Base-by-base conservation (phyloP, 2,888 invertebrate genomes). In the Melieria crassipennis region DNA sequence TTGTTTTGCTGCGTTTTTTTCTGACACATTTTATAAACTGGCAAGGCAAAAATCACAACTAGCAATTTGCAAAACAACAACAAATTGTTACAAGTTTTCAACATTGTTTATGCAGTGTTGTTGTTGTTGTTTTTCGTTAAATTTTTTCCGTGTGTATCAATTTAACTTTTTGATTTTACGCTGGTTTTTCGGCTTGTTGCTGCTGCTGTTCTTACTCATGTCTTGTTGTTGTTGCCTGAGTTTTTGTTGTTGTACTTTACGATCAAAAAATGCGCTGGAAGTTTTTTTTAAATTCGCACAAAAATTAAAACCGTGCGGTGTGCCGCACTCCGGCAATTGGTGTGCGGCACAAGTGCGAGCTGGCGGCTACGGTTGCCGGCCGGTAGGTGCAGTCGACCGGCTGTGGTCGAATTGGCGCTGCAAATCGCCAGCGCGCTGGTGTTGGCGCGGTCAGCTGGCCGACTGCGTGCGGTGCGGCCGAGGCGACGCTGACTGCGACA, bases 221-320 rank as follows among this genome's bases (percentile, higher is more conserved):
- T 65, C 56, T 45, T 45, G 1, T 50, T 50, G 47, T 13, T 50
- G 43, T 43, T 48, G 6, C 50, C 11, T 11, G 43, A 16, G 11
- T 42, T 63, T 42, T 57, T 45, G 67, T 57, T 62, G 69, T 46
- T 13, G 70, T 69, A 55, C 63, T 75, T 73, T 74, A 69, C 70
- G 73, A 65, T 69, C 70, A 70, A 69, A 69, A 71, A 72, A 74
- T 47, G 55, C 61, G 64, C 70, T 57, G 55, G 52, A 50, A 42
- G 55, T 65, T 48, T 48, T 79, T 78, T 79, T 82, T 81, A 82
- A 82, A 81, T 81, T 82, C 79, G 72, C 64, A 62, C 71, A 81
- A 84, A 60, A 83, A 84, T 84, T 85, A 84, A 84, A 84, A 84
- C 82, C 76, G 78, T 84, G 85, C 79, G 83, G 83, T 83, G 79